phyloP scores from a whole-genome alignment of 92 coral and sea anemone species.

The Phymanthus crucifer region DNA sequence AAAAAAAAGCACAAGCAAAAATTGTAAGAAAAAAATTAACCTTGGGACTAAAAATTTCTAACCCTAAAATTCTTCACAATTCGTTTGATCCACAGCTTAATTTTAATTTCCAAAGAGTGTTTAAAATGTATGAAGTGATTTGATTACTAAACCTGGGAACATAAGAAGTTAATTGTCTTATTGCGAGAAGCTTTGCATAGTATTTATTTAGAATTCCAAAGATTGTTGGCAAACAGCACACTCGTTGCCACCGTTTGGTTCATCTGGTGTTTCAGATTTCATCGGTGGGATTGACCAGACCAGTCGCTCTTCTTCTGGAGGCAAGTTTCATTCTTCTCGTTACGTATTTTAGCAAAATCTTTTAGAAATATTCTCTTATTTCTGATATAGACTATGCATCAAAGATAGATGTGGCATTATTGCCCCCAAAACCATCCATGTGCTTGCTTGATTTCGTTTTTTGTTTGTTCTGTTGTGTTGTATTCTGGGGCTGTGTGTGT shows the following conservation, averaged over 20 bases:
- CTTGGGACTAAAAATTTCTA: background rate
- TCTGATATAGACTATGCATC: background rate
- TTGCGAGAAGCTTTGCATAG: too few species aligned
- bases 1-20: too few species aligned
- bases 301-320: background rate
- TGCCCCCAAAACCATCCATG: too few species aligned
- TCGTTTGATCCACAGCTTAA: background rate
- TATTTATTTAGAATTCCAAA: too few species aligned
- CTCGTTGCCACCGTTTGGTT: background rate
- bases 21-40: too few species aligned
- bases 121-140: background rate
- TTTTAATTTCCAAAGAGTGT: background rate
- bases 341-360: background rate
- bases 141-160: background rate
- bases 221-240: background rate
- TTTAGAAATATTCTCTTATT: background rate
- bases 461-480: too few species aligned
- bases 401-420: background rate
- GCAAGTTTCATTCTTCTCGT: background rate
- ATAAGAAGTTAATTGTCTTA: background rate
- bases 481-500: too few species aligned
- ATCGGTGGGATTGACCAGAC: background rate
- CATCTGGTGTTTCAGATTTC: background rate
- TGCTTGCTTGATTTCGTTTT: too few species aligned
- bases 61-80: background rate